Base-by-base conservation (phyloP, 2,797 vertebrate species). In the Mus caroli region DNA sequence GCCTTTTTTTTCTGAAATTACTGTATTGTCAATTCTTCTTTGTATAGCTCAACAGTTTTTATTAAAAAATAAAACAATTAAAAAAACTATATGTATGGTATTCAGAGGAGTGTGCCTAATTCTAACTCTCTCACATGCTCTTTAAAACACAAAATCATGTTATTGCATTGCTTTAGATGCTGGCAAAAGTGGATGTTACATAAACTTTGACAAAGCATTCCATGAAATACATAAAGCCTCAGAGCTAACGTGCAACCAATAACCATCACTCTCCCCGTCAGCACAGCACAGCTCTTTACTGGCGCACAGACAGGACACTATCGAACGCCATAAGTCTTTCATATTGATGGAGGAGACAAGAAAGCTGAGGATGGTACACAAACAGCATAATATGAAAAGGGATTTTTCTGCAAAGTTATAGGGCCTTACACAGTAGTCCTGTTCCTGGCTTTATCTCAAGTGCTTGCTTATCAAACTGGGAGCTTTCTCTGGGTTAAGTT, bases 401-500 rank as follows among this genome's bases (percentile, higher is more conserved):
- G 22, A 52, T 92, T n/a, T 96, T 92, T 69, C 69, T 91, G 69
- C 31, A 73, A 67, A 92, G 60, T 26, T 43, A 87, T 11, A 52
- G 54, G n/a, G 62, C 79, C 17, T 94, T 76, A 89, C 12, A 60
- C 77, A 94, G 50, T 14, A 73, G 46, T 73, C 93, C 10, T 86
- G 34, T 31, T 85, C 52, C 52, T 84, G 62, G 76, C 34, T 94
- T 92, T 92, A 92, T 89, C 50, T 82, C 54, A 67, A 86, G 12
- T 89, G 50, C 43, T 83, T 93, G 17, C n/a, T 77, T 67, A 94
- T 24, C 26, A 88, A 15, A n/a, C 6, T 34, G 14, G 73, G 1
- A n/a, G 15, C 78, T 96, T 88, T 95, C 20, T 90, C 56, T 56
- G 75, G 58, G 62, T 86, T 95, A 95, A 64, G 54, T 94, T n/a